These are phyloP conservation scores for Choloepus hoffmanni DNA, from an alignment of 2,113 vertebrate genomes.

Conservation along the genomic window DNA sequence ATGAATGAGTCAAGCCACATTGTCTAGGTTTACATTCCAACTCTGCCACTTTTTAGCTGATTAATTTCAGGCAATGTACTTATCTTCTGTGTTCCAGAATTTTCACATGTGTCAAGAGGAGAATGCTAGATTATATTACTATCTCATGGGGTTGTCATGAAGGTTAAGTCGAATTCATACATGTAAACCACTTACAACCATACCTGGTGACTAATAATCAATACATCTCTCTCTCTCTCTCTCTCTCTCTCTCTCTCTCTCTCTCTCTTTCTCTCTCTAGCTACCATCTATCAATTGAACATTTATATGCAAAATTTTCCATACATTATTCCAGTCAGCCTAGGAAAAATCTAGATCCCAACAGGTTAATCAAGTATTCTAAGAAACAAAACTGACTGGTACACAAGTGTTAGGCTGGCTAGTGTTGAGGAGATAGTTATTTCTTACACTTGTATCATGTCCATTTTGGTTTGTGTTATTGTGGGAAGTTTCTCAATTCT, in stretches of 20 bases:
- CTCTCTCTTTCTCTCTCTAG: not conserved
- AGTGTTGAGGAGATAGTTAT: not conserved
- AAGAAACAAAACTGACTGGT: not conserved
- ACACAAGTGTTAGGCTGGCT: not conserved
- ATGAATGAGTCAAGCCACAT: not conserved
- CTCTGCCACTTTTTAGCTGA: not conserved
- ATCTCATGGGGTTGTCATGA: not conserved
- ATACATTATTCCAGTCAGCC: not conserved
- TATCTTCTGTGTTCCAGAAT: not conserved
- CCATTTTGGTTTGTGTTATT: not conserved
- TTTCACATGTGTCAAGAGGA: not conserved
- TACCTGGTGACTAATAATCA: slow-evolving; percentile 17
- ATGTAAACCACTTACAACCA: not conserved
- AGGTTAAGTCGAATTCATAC: slow-evolving; percentile 16
- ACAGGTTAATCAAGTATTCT: not conserved
- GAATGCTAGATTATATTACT: not conserved
- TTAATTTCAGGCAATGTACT: not conserved
- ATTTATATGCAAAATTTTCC: not conserved
- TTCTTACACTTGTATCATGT: slow-evolving; percentile 20
- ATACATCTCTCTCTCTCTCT: not conserved
- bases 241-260: not conserved
- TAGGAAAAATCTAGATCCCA: not conserved
- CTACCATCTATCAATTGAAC: not conserved
- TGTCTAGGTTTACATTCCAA: not conserved
- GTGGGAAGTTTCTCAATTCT: slow-evolving; percentile 16